Evolutionary conservation across 2,113 vertebrate genomes (phyloP), one percentile per base, ranked within the genome.

Genomic region (Muntiacus muntjak): DNA sequence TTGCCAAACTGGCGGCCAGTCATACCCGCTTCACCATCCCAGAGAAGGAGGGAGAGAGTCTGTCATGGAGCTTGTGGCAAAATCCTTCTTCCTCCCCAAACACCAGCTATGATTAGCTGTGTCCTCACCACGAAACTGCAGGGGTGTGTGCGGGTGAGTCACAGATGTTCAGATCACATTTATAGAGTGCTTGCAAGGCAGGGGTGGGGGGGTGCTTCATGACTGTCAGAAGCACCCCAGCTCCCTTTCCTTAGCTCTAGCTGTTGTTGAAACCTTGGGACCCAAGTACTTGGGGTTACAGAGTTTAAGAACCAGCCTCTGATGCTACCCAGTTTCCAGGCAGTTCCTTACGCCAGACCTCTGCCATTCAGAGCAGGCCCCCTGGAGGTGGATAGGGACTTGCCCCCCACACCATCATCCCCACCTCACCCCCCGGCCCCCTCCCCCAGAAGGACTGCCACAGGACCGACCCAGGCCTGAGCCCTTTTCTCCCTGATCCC

Each of bases 81-180:
- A 91, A 91, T 94, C 86, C 52, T 13, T 95, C 91, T 95, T 97
- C 91, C 78, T 97, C 55, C 91, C 67, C 78, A 60, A 94, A 93
- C 88, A 30, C 50, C 26, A 97, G 90, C 95, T 97, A 64, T 79
- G 96, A 98, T 96, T 90, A 98, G 95, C 95, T 92, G 71, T 95
- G 93, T 96, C 96, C 93, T 97, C 97, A 90, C 88, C 86, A 93
- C 19, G 85, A 96, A 97, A 97, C 95, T 96, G 87, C 87, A 97
- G 96, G 97, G 97, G 97, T 94, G 95, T 97, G 97, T 96, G 92
- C 12, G 54, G 40, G 78, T 96, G 98, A 98, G 89, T 98, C 97
- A 98, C 43, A 23, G 45, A 57, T 92, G 95, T 91, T 94, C 88
- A 58, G 92, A 92, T 95, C 96, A 55, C 86, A 96, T 94, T 97